Conservation (phyloP, 2,888 invertebrate genomes). For the Orthosia incerta region DNA sequence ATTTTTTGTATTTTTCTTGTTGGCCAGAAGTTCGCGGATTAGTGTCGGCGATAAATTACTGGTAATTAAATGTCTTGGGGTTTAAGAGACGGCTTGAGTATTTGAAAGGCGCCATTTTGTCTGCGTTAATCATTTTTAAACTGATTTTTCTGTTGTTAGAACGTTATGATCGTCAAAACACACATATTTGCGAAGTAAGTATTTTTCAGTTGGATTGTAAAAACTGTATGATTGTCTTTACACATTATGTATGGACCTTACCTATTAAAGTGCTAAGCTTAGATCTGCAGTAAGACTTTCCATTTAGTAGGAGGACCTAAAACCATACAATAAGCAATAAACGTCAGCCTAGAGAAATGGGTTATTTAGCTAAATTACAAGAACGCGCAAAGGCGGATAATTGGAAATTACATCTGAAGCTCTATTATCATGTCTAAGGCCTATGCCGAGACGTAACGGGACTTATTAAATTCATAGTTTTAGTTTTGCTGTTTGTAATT, state of each 20-base stretch:
- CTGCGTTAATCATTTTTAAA: slow-evolving; percentile 70
- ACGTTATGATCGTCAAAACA: slow-evolving; percentile 5
- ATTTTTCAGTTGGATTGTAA: neutral
- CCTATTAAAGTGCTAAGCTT: too few species aligned
- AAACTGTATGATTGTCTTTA: neutral
- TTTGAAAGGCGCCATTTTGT: slow-evolving; percentile 65
- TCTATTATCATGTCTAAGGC: slow-evolving; percentile 30
- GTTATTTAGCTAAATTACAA: slow-evolving; percentile 51
- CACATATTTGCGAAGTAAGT: neutral
- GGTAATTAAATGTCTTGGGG: slow-evolving; percentile 88
- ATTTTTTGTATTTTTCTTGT: slow-evolving; percentile 81
- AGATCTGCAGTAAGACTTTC: slow-evolving; percentile 1
- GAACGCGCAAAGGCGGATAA: slow-evolving; percentile 29
- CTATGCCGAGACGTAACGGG: slow-evolving; percentile 1
- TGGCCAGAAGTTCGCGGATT: slow-evolving; percentile 83
- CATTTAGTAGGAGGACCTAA: slow-evolving; percentile 5
- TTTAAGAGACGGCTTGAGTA: slow-evolving; percentile 66
- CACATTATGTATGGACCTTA: too few species aligned
- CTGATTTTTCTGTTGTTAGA: slow-evolving; percentile 61
- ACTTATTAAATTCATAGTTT: slow-evolving; percentile 8
- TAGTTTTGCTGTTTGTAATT: neutral
- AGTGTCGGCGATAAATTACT: slow-evolving; percentile 88
- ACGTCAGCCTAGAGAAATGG: slow-evolving; percentile 47
- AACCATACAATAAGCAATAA: slow-evolving; percentile 39
- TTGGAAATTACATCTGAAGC: slow-evolving; percentile 35